Conservation (phyloP, 2,888 invertebrate genomes). For the Chloroclystis v-ata region DNA sequence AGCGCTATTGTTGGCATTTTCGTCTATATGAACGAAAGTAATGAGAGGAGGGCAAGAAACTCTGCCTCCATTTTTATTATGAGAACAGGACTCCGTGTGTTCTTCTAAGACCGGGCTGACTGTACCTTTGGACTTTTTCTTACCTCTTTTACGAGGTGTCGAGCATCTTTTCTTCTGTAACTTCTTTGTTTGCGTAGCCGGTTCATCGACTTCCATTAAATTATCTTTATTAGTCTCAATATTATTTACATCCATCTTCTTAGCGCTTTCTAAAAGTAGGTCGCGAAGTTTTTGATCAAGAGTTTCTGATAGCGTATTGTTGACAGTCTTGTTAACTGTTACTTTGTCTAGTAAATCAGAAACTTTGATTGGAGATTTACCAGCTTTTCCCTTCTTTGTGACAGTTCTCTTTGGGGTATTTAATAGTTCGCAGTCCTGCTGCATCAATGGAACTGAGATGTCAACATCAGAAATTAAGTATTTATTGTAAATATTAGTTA, state of each 20-base stretch:
- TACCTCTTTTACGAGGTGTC: constrained; percentile 48
- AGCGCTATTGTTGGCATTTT: constrained; percentile 26
- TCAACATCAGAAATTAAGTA: constrained; percentile 48
- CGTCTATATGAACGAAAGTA: constrained; percentile 27
- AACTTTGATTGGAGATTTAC: constrained; percentile 8
- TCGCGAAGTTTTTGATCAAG: constrained; percentile 51
- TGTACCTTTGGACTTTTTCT: constrained; percentile 33
- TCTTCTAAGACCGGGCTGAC: constrained; percentile 50
- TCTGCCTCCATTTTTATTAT: constrained; percentile 38
- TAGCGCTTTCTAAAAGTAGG: constrained; percentile 59
- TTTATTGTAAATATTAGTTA: constrained; percentile 33
- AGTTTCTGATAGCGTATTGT: constrained; percentile 46
- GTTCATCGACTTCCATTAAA: constrained; percentile 32
- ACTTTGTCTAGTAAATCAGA: constrained; percentile 40
- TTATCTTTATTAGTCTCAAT: constrained; percentile 18
- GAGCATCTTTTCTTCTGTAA: constrained; percentile 48
- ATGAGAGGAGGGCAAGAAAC: constrained; percentile 55
- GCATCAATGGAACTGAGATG: constrained; percentile 56
- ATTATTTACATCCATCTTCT: constrained; percentile 37
- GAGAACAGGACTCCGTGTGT: constrained; percentile 47
- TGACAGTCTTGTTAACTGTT: constrained; percentile 39
- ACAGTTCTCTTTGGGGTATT: constrained; percentile 18
- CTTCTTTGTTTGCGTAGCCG: constrained; percentile 20
- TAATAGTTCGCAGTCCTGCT: constrained; percentile 46
- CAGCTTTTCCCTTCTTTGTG: constrained; percentile 5